Conservation (phyloP, 2,113 vertebrate genomes). For the Otocyon megalotis region DNA sequence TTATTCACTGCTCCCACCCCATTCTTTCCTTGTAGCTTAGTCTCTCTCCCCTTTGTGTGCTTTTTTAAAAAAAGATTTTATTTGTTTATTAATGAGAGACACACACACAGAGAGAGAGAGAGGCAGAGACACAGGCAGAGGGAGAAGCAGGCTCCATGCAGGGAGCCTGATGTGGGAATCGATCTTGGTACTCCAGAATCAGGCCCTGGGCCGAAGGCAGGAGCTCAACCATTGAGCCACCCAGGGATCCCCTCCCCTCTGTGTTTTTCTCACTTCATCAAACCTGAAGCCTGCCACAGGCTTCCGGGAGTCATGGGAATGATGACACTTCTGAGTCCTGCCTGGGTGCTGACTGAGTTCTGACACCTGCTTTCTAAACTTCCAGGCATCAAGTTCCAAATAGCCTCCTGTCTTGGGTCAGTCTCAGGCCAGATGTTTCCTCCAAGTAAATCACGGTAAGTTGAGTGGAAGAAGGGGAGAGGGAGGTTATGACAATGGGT, state of each 20-base stretch:
- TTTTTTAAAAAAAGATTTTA: no score
- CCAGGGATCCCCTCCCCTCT: not conserved
- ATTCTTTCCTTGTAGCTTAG: not conserved
- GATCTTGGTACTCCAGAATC: no score
- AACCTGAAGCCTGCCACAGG: not conserved
- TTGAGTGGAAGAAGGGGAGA: not conserved
- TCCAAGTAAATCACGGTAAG: not conserved
- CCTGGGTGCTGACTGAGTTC: no score
- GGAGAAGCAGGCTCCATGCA: no score
- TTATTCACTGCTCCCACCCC: accelerated
- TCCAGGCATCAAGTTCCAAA: not conserved
- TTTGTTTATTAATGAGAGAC: no score
- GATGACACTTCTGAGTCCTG: not conserved
- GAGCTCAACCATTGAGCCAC: no score
- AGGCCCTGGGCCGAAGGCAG: no score
- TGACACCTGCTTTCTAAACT: not conserved
- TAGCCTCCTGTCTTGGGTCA: not conserved
- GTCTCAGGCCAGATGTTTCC: not conserved
- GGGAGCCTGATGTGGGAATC: no score
- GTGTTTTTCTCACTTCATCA: not conserved
- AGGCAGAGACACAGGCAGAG: no score
- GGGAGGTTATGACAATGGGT: accelerated
- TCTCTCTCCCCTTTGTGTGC: not conserved
- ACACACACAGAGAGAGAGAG: no score
- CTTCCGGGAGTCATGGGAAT: not conserved